Percentiles rank a stretch among this genome's conserved stretches.
phyloP scores from a whole-genome alignment of 1,140 invertebrate species.

The Bursaphelenchus mucronatus region DNA sequence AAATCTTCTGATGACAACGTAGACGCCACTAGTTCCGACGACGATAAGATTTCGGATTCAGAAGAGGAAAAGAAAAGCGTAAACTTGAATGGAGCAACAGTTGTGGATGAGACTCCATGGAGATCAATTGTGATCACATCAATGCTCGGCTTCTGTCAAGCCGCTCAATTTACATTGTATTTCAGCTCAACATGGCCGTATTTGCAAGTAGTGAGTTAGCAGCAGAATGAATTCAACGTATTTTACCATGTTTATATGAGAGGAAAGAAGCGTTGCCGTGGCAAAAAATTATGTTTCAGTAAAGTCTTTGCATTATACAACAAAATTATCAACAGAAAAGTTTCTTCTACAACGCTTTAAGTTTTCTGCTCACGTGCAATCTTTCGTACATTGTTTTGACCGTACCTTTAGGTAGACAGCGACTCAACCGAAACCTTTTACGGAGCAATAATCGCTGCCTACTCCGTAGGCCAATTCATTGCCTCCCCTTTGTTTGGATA shows the following conservation, averaged over 20 bases:
- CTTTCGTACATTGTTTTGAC: no score
- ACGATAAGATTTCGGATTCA: no score
- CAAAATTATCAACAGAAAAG: background rate
- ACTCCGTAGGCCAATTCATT: conserved; percentile 63
- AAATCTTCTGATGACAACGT: no score
- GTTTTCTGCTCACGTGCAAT: no score
- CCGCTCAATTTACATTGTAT: conserved; percentile 12
- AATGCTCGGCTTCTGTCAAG: conserved; percentile 9
- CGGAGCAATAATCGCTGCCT: conserved; percentile 62
- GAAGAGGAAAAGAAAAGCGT: no score
- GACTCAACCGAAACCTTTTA: conserved; percentile 59
- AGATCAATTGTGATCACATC: conserved; percentile 15
- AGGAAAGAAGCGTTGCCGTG: no score
- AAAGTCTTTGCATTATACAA: background rate
- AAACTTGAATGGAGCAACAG: no score
- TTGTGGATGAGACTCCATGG: conserved; percentile 11
- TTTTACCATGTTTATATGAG: background rate
- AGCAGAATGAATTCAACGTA: background rate
- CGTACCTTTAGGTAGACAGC: conserved; percentile 60
- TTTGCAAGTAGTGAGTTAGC: conserved; percentile 16
- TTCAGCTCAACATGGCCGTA: conserved; percentile 13
- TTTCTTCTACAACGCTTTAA: no score
- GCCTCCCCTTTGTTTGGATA: conserved; percentile 62
- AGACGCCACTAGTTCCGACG: no score
- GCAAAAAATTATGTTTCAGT: conserved; percentile 17